Base-by-base conservation (phyloP, 2,888 invertebrate species). In the Emmelina monodactyla region DNA sequence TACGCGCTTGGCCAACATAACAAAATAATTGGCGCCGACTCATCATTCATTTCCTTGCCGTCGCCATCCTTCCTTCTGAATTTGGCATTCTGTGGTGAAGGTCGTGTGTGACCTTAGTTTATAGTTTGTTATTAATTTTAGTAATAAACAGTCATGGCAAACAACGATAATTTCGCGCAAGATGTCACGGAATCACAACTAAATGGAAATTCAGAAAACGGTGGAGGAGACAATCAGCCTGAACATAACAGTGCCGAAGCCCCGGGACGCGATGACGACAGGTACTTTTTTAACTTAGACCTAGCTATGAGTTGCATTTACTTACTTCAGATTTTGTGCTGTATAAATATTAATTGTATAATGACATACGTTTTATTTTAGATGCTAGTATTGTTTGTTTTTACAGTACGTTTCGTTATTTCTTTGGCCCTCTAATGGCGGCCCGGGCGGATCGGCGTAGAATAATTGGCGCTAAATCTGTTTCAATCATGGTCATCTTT, bases 161-260 rank as follows among this genome's bases (percentile, higher is more conserved):
- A 88, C 75, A 88, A 88, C 68, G 89, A 89, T 75, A 89, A 89
- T 71, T 88, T 88, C 75, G 88, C 88, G 52, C 86, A 88, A 83
- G 88, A 88, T 63, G 85, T 88, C 55, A 84, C 84, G 58, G 88
- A 88, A 53, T 86, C 86, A 69, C 86, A 87, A 70, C 82, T 80
- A 61, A 84, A 83, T 67, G 81, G 81, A 54, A 80, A 78, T 60
- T 62, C 64, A 45, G 85, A 85, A 64, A 86, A 86, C 62, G 85
- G 85, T 58, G 83, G 84, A 49, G 87, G 86, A 51, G 88, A 86
- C 62, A 86, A 83, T 59, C 84, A 83, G 55, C 83, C 84, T 53
- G 88, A 89, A 62, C 85, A 88, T 71, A 88, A 88, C 51, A 85
- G 85, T 70, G 87, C 87, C 49, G 89, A 89, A 76, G 87, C 86